phyloP scores from a whole-genome alignment of 1,140 invertebrate genomes.

The Drosophila albomicans region DNA sequence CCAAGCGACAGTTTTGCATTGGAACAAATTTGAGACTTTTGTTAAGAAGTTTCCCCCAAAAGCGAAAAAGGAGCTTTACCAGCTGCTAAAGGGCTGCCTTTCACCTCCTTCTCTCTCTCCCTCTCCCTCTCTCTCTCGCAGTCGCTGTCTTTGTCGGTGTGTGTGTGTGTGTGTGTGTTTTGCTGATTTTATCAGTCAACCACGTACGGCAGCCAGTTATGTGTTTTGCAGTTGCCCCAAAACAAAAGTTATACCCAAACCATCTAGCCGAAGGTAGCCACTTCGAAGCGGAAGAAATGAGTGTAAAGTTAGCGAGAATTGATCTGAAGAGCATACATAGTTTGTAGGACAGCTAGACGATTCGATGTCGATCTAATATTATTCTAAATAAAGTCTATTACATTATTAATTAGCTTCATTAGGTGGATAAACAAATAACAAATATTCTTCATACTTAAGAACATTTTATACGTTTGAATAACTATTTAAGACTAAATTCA shows the following conservation, averaged over 20 bases:
- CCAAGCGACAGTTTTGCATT: constrained; percentile 81
- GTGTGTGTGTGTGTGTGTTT: constrained; percentile 7
- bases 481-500: no score
- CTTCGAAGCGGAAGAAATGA: background rate
- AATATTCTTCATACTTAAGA: no score
- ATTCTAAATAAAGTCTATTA: no score
- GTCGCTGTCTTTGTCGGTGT: no score
- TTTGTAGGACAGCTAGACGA: background rate
- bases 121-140: background rate
- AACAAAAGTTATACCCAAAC: constrained; percentile 34
- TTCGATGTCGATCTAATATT: no score
- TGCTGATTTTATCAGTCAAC: constrained; percentile 59
- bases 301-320: background rate
- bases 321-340: background rate
- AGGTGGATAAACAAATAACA: no score
- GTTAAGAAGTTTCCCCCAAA: constrained; percentile 57
- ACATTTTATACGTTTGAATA: no score
- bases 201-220: constrained; percentile 62
- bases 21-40: constrained; percentile 82
- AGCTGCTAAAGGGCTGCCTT: constrained; percentile 20
- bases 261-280: background rate
- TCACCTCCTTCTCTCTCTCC: no score
- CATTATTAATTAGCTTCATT: no score
- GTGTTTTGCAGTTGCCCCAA: constrained; percentile 31
- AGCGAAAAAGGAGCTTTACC: constrained; percentile 33